Conservation (phyloP, 30 jellyfish, hydroid and myxozoan species). For the Hydractinia symbiolongicarpus region DNA sequence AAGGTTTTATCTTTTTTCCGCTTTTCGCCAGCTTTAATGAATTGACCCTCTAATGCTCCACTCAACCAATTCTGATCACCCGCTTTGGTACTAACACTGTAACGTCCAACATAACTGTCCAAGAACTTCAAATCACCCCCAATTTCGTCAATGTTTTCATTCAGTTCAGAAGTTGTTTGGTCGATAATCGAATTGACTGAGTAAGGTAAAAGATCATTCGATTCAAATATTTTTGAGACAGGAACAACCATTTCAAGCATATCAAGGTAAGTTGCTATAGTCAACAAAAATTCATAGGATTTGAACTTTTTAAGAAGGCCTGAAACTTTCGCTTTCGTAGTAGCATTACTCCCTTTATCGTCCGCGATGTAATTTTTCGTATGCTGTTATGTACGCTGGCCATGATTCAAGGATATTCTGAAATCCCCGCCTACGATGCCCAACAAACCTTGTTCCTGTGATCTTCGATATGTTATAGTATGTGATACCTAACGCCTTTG, state of each 20-base stretch:
- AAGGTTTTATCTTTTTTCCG: slow-evolving; percentile 17
- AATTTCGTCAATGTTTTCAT: slow-evolving; percentile 21
- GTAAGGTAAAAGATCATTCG: slow-evolving; percentile 36
- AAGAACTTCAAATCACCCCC: slow-evolving; percentile 15
- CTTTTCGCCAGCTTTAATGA: slow-evolving; percentile 35
- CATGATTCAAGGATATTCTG: slow-evolving; percentile 34
- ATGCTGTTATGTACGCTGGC: slow-evolving; percentile 48
- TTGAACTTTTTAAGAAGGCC: no score
- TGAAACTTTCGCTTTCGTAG: not conserved
- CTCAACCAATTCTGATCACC: no score
- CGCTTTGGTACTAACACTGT: not conserved
- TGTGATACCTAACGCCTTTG: slow-evolving; percentile 36
- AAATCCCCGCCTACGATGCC: slow-evolving; percentile 43
- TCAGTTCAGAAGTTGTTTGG: slow-evolving; percentile 11
- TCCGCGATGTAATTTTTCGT: slow-evolving; percentile 37
- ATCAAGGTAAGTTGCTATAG: slow-evolving; percentile 18
- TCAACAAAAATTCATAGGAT: no score
- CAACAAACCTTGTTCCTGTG: slow-evolving; percentile 34
- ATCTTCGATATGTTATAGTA: slow-evolving; percentile 24
- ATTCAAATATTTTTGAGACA: slow-evolving; percentile 32
- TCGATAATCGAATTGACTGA: slow-evolving; percentile 27
- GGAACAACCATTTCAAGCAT: slow-evolving; percentile 41
- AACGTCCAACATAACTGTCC: not conserved
- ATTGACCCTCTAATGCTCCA: slow-evolving; percentile 4
- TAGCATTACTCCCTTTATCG: slow-evolving; percentile 35